A percentile compares a stretch with the other conserved stretches of the same genome.
Conservation (phyloP, 2,797 vertebrate genomes). For the Helarctos malayanus region DNA sequence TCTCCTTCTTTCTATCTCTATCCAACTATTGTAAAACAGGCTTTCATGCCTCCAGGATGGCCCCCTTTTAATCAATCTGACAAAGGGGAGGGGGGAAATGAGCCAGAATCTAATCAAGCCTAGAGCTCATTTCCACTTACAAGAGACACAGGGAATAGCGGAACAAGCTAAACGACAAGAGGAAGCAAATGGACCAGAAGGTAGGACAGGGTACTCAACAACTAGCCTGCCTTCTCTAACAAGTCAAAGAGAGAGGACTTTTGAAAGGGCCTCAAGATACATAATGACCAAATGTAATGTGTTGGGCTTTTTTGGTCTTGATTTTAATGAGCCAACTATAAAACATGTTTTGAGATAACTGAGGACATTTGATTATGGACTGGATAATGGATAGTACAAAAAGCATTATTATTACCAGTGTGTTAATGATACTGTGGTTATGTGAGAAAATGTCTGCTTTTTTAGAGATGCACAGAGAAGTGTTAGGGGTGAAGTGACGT, state of each 20-base stretch:
- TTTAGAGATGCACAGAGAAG: neutral
- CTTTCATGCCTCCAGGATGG: constrained; percentile 46
- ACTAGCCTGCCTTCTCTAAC: constrained; percentile 26
- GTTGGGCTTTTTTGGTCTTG: neutral
- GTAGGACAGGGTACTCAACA: neutral
- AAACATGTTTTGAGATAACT: constrained; percentile 65
- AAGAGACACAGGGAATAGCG: constrained; percentile 36
- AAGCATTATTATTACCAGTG: constrained; percentile 29
- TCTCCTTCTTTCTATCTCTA: constrained; percentile 49
- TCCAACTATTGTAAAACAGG: neutral
- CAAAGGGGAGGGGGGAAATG: neutral
- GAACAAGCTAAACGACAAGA: constrained; percentile 62
- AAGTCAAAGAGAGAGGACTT: constrained; percentile 19
- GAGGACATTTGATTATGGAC: constrained; percentile 33
- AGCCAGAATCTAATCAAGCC: constrained; percentile 49
- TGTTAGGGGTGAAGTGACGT: constrained; percentile 47
- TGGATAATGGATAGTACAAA: constrained; percentile 42
- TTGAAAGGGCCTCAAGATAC: constrained; percentile 22
- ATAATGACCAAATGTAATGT: constrained; percentile 39
- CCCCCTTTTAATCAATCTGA: constrained; percentile 39
- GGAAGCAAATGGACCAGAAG: constrained; percentile 23
- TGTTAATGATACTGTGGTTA: constrained; percentile 41
- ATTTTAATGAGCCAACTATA: constrained; percentile 49
- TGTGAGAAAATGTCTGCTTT: constrained; percentile 41
- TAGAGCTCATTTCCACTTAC: constrained; percentile 45